Conservation (phyloP, 2,888 invertebrate species). For the Melitaea athalia region DNA sequence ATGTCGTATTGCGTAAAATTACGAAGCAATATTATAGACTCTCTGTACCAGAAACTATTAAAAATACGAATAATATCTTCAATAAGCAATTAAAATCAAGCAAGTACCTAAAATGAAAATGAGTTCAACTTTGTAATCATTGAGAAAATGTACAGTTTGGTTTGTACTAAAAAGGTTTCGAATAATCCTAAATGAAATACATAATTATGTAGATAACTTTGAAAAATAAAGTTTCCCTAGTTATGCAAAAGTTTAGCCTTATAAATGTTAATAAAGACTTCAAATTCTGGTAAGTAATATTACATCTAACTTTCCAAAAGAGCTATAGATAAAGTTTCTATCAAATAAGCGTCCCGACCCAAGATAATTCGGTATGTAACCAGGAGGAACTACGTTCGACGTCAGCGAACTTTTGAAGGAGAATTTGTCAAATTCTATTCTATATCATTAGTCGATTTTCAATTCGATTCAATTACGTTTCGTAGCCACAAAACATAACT, state of each 20-base stretch:
- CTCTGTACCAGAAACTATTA: no score
- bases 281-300: slow-evolving; percentile 4
- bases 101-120: no score
- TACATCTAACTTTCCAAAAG: slow-evolving; percentile 8
- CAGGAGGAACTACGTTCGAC: slow-evolving; percentile 14
- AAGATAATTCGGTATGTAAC: slow-evolving; percentile 14
- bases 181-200: slow-evolving; percentile 7
- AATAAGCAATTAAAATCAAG: no score
- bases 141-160: background rate
- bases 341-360: slow-evolving; percentile 17
- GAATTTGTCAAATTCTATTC: slow-evolving; percentile 22
- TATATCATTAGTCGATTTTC: slow-evolving; percentile 47
- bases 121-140: background rate
- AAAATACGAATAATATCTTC: no score
- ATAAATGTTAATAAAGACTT: slow-evolving; percentile 16
- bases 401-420: slow-evolving; percentile 5
- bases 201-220: background rate
- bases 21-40: no score
- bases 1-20: no score
- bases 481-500: slow-evolving; percentile 12
- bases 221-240: slow-evolving; percentile 7
- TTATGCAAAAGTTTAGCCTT: slow-evolving; percentile 12
- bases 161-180: background rate
- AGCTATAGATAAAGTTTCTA: slow-evolving; percentile 22
- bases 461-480: slow-evolving; percentile 38